Evolutionary conservation across 2,113 vertebrate genomes (phyloP), one percentile per base, ranked within the genome.

Genomic region (Lipophrys pholis): DNA sequence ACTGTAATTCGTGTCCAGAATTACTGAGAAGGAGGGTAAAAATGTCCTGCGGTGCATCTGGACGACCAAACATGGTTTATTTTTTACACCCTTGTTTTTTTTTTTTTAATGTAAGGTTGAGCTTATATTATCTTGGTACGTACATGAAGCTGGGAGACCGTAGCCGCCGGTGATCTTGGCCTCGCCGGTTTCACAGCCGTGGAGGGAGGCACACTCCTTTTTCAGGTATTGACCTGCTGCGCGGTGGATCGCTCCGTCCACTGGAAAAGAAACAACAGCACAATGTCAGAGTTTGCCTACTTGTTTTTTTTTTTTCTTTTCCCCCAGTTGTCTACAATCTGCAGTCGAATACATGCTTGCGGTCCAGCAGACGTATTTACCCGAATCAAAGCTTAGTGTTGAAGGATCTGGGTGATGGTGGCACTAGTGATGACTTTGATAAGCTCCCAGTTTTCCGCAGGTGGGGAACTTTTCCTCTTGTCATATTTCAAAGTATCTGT

Each of bases 101-200:
- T 30, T 30, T 30, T 30, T 30, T 30, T 30, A 2, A 30, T 30
- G 21, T 30, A 30, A 30, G 21, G 21, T 30, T 30, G n/a, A n/a
- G n/a, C n/a, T n/a, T n/a, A n/a, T n/a, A n/a, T 30, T 30, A 30
- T 2, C 21, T 30, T 30, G 39, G 11, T 73, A 95, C 96, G 96
- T 85, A 97, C 96, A 92, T 82, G 95, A 96, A 64, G 96, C 95
- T 0, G 96, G 96, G 60, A 97, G 95, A 70, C 93, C 89, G 14
- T 97, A 97, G 35, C 95, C 95, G 16, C 95, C 88, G 10, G 95
- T 96, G 80, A 96, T 94, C 90, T 97, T 97, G 76, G 95, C 95
- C 74, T 95, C 89, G 71, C 96, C 95, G 0, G 95, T 96, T 66
- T 95, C 92, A 3, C 96, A 97, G 67, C 92, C 94, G 7, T 90